phyloP scores from a whole-genome alignment of 2,113 vertebrate genomes.

The Vidua macroura region DNA sequence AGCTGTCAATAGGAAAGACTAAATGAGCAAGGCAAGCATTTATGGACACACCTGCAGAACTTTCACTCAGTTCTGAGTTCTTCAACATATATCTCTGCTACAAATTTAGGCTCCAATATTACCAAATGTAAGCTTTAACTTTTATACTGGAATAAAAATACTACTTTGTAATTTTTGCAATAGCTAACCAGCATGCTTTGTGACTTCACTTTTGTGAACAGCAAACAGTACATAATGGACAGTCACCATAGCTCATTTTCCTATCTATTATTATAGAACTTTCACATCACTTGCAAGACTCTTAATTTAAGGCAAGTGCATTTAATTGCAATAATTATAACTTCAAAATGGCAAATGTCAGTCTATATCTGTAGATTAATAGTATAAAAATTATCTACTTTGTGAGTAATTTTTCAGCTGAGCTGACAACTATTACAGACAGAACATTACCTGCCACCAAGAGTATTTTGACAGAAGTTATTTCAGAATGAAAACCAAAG shows the following conservation, averaged over 20 bases:
- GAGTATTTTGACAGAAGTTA: background rate
- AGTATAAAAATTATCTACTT: background rate
- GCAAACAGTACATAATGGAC: background rate
- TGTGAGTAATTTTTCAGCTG: background rate
- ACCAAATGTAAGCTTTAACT: background rate
- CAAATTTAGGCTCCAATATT: background rate
- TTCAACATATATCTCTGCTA: background rate
- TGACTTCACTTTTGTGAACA: background rate
- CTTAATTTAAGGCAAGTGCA: background rate
- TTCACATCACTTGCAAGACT: background rate
- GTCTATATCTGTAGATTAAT: background rate
- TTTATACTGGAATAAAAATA: background rate
- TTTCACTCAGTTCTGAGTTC: background rate
- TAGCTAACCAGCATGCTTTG: background rate
- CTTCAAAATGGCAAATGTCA: background rate
- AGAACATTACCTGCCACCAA: background rate
- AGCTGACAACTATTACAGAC: background rate
- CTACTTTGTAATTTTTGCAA: background rate
- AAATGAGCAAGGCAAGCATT: background rate
- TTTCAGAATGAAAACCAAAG: background rate
- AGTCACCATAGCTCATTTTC: background rate
- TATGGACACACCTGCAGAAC: background rate
- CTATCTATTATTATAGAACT: background rate
- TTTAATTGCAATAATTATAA: background rate
- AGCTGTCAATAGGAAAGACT: background rate